Evolutionary conservation across 2,113 vertebrate species (phyloP), one percentile per base, ranked within the genome.

Genomic region (Cyanistes caeruleus): DNA sequence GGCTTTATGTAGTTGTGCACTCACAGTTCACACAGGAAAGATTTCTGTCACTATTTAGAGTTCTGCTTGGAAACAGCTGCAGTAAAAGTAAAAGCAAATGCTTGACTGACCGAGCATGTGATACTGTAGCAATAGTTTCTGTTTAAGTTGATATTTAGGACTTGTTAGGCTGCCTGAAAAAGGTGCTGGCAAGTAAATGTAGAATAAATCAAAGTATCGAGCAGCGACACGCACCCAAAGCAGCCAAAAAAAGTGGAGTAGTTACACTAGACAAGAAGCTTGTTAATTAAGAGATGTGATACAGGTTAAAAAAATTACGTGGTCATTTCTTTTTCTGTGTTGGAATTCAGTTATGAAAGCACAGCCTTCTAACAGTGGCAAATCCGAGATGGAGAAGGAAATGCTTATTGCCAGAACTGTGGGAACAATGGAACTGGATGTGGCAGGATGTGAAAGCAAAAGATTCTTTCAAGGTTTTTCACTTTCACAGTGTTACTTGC

Each of bases 1-100:
- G 24, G 6, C 5, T 92, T 69, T 19, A 4, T 2, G 1, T 23
- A 51, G 23, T 28, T 82, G 13, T 0, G 1, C 0, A 3, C 37
- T 84, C 0, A 0, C 35, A 25, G 28, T 31, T 73, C 51, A 17
- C 25, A 1, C 25, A 27, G 35, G 14, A 6, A 44, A 41, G 10
- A 17, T 28, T 87, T 90, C n/a, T 65, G 43, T 35, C 6, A 0
- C 31, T 6, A 0, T 30, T 70, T 62, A 24, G 28, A 77, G 8
- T 49, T 89, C 13, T 70, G 46, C 68, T 69, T 18, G 13, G 59
- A 62, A 86, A 31, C 33, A 51, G 72, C 31, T 84, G 68, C 49
- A 30, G 4, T 44, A 27, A 35, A 87, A 80, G 25, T 25, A 31
- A 65, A 84, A 81, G 33, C 11, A 55, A 58, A 39, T 22, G 35